Evolutionary conservation across 2,797 vertebrate genomes (phyloP).

Genomic region (Myotis daubentonii): DNA sequence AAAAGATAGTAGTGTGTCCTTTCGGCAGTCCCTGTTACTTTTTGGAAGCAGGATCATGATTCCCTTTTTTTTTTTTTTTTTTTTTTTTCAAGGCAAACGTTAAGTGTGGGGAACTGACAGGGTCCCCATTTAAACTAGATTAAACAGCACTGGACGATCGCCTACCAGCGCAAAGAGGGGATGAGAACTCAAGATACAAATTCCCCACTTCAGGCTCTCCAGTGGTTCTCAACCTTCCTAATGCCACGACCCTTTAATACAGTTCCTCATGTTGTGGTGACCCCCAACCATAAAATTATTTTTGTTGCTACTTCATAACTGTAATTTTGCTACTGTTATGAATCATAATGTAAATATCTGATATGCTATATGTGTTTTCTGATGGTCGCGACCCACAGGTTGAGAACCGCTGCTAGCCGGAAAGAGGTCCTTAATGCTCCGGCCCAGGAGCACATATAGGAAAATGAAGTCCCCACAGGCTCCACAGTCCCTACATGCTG

Average conservation of each 20-base stretch:
- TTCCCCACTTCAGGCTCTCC: neutral
- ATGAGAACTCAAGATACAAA: neutral
- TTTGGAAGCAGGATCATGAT: neutral
- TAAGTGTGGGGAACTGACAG: neutral
- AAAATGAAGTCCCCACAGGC: neutral
- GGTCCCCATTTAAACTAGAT: neutral
- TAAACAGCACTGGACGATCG: neutral
- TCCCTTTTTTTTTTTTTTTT: neutral
- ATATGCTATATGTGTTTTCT: too few species aligned
- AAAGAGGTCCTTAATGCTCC: neutral
- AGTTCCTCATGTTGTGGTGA: too few species aligned
- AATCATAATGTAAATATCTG: too few species aligned
- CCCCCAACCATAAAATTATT: too few species aligned
- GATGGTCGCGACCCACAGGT: too few species aligned
- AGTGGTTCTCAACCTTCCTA: too few species aligned
- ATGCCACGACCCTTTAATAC: too few species aligned
- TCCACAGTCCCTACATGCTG: neutral
- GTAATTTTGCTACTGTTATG: too few species aligned
- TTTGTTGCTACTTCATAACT: too few species aligned
- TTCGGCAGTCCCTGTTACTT: neutral
- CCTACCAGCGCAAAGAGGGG: neutral
- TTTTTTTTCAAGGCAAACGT: neutral
- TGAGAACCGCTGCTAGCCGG: too few species aligned
- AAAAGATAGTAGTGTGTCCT: neutral
- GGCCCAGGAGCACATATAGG: neutral